A percentile compares a stretch with the other conserved stretches of the same genome.
These are phyloP conservation scores for Amblyornis subalaris DNA, from an alignment of 2,113 vertebrate genomes.

Conservation along the genomic window DNA sequence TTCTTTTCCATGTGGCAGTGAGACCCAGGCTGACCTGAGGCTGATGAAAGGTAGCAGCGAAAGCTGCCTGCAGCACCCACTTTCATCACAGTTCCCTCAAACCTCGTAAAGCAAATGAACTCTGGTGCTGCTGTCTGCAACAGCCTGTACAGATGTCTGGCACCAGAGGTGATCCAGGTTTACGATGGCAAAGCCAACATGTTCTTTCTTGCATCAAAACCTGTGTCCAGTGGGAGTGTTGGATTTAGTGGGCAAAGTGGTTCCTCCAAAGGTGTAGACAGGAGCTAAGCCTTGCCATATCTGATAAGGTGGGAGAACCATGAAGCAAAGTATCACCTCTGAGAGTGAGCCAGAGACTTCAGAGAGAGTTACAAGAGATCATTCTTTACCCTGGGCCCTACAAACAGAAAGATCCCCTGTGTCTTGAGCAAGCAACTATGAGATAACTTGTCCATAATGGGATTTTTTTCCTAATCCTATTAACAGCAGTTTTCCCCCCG, in stretches of 20 bases:
- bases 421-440: neutral
- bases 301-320: neutral
- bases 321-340: neutral
- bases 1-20: neutral
- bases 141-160: neutral
- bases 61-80: neutral
- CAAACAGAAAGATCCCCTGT: neutral
- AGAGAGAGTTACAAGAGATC: neutral
- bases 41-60: neutral
- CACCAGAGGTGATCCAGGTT: neutral
- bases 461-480: neutral
- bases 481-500: neutral
- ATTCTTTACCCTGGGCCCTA: neutral
- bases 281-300: neutral
- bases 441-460: neutral
- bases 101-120: neutral
- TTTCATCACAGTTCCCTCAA: neutral
- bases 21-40: neutral
- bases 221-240: neutral
- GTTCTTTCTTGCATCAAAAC: neutral
- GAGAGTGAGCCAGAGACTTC: neutral
- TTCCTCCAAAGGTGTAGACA: neutral
- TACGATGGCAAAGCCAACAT: neutral
- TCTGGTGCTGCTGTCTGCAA: neutral
- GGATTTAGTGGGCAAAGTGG: neutral